Base-by-base conservation (phyloP, 2,888 invertebrate species). In the Allygus modestus region DNA sequence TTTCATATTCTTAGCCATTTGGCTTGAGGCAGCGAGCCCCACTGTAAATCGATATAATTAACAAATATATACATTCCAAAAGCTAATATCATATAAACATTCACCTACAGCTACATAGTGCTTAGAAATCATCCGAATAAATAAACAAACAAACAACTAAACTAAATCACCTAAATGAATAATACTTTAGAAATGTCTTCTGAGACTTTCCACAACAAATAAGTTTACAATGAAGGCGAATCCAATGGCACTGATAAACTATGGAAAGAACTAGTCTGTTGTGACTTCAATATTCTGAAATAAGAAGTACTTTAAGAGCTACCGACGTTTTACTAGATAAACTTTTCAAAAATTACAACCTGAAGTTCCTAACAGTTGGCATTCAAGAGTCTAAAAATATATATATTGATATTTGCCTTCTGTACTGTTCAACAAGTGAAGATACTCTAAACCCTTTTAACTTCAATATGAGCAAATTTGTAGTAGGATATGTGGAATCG, bases 281-380 rank as follows among this genome's bases (percentile, higher is more conserved):
- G 0, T 28, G 65, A 65, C 15, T 65, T 12, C 58, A 23, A 23
- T n/a, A 58, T 26, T 37, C 37, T 37, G 37, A 4, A 9, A 9
- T 7, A 7, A 37, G 37, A 37, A 37, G 5, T 9, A 9, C 9
- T 23, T 58, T 58, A 58, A 23, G 7, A 4, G 37, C 37, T 37
- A 37, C 37, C 5, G 9, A 4, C 37, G 9, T 23, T 46, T 46
- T 46, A 46, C 46, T n/a, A 58, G 0, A 58, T 58, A 58, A 58
- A 58, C 23, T 58, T 58, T 58, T 23, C 17, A 46, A 58, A 58
- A 58, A 58, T 58, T 58, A 58, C 58, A 58, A 58, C 58, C 58
- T 23, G 58, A 23, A 58, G 20, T 17, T 46, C 12, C 1, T 46
- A 17, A 46, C 46, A 46, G 2, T 12, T 46, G 46, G 46, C 46